Evolutionary conservation across 2,113 vertebrate species (phyloP), one percentile per base, ranked within the genome.

Genomic region (Labrus mixtus): DNA sequence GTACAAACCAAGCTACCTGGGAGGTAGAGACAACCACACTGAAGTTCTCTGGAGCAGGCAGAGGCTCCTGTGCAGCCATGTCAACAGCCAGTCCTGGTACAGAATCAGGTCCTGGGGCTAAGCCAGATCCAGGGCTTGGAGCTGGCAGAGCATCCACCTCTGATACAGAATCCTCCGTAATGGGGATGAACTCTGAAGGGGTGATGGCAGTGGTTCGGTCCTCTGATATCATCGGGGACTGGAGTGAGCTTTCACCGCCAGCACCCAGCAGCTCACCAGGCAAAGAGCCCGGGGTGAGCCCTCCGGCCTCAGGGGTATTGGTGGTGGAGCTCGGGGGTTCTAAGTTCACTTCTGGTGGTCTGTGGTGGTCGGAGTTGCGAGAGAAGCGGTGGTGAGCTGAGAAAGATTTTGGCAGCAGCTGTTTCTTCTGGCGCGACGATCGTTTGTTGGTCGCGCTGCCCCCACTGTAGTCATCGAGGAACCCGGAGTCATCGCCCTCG

Each of bases 401-500:
- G 57, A 99, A 97, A 3, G 98, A 99, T 23, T 97, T 98, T 7
- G 97, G 95, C 55, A 99, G 95, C 57, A 98, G 93, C 79, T 95
- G 97, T 66, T 97, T 95, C 6, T 96, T 96, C 46, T 96, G 95
- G 50, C 94, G 96, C 62, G 94, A 92, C 2, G 96, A 95, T 2
- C 73, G 85, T 0, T 90, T 94, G 85, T 90, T 95, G 76, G 92
- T 89, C 48, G 90, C 94, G 53, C 92, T 95, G 61, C 92, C 76
- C 9, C 90, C 76, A 1, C 92, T 95, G 76, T 93, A 96, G 66
- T 98, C 97, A 59, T 99, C 98, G 0, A 95, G 90, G 84, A 97
- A 98, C 23, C 98, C 98, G 0, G 98, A 99, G 85, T 99, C 98
- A 3, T 99, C 98, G 0, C 95, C 95, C 61, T 99, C 97, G 8